phyloP scores from a whole-genome alignment of 2,797 vertebrate species.

The Gobionotothen gibberifrons region DNA sequence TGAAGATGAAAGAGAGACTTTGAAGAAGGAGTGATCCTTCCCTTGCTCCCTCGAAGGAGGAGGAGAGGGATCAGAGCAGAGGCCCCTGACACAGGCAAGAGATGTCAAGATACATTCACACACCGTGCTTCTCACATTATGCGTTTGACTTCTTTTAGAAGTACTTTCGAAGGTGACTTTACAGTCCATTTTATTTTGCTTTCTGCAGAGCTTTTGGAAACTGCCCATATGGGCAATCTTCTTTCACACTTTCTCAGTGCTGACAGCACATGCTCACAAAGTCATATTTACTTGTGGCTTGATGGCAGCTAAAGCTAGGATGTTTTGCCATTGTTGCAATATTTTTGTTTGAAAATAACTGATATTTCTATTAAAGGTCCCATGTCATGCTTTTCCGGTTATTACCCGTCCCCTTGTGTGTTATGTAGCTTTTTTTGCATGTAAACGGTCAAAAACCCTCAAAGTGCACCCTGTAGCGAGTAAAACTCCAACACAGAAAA shows the following conservation, averaged over 20 bases:
- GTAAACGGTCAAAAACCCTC: no score
- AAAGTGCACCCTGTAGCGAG: no score
- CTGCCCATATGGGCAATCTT: constrained; percentile 56
- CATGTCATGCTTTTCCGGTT: no score
- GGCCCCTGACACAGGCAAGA: constrained; percentile 75
- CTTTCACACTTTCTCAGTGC: constrained; percentile 36
- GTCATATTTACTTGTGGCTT: constrained; percentile 21
- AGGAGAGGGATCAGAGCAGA: constrained; percentile 74
- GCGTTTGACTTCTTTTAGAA: constrained; percentile 73
- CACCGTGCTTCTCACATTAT: constrained; percentile 66
- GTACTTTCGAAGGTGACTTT: constrained; percentile 73
- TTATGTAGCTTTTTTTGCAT: no score
- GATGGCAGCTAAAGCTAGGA: constrained; percentile 18
- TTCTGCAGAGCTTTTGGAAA: constrained; percentile 55
- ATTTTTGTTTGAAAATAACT: constrained; percentile 7
- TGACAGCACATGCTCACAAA: constrained; percentile 37
- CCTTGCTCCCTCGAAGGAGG: constrained; percentile 70
- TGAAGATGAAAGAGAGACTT: constrained; percentile 81
- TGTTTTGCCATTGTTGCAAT: constrained; percentile 23
- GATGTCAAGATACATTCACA: constrained; percentile 73
- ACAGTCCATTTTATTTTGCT: constrained; percentile 67
- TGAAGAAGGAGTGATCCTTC: constrained; percentile 78
- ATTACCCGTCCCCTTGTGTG: no score
- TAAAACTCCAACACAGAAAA: no score
- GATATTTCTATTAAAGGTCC: neutral